Base-by-base conservation (phyloP, 1,140 invertebrate species). In the Ooceraea biroi region DNA sequence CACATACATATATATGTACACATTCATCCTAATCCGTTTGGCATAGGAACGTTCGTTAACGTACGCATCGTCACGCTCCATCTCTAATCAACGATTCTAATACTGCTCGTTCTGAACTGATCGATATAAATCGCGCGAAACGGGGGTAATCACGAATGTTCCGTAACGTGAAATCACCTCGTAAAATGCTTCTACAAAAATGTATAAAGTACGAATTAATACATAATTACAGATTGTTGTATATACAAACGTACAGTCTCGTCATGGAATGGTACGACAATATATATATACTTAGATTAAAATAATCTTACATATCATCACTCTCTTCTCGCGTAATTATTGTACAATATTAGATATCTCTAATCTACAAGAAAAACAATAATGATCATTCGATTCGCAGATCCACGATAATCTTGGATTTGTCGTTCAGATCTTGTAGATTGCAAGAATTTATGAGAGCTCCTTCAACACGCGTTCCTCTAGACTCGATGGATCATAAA, bases 171-270 rank as follows among this genome's bases (percentile, higher is more conserved):
- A 88, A 88, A 89, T 41, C 83, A 85, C 83, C 68, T 50, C 52
- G 74, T 85, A 87, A 89, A 90, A 90, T 80, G 58, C 76, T 85
- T 90, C 83, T 90, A 90, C 80, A 89, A 89, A 90, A 91, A 66
- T 50, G 73, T 86, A 77, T 85, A 90, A 88, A 85, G 82, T 84
- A 86, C 72, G 80, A 86, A 88, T 89, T 82, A 87, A 90, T 89
- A 88, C 52, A 88, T 89, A 91, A 91, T 90, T 91, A 91, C 87
- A 92, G 82, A 88, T 89, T 85, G 69, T 88, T 92, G 10, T 80
- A 91, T 90, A 85, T 92, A 91, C 90, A 91, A 90, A 92, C 88
- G 61, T 91, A 92, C 92, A 93, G 92, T 93, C 92, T 93, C 92
- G 90, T 93, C 92, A 92, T 92, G 92, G 92, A 93, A 93, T 93